Percentiles rank a stretch among this genome's conserved stretches.
phyloP scores from a whole-genome alignment of 2,888 invertebrate species.

The Harpalus rufipes region DNA sequence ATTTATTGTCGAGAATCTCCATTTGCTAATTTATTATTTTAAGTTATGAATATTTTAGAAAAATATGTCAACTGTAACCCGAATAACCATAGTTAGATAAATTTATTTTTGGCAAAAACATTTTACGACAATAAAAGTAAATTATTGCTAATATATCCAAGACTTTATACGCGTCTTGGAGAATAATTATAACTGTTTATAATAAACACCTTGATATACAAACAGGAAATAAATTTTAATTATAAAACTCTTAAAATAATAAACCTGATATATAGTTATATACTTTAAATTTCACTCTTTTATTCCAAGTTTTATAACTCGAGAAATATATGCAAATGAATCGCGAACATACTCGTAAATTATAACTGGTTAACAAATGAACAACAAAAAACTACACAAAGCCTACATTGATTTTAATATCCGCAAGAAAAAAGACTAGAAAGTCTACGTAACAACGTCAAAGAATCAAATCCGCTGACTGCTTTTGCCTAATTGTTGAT shows the following conservation, averaged over 20 bases:
- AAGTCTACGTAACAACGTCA: slow-evolving; percentile 44
- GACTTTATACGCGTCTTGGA: background rate
- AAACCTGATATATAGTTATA: slow-evolving; percentile 54
- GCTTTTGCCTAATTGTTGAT: slow-evolving; percentile 56
- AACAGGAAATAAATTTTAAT: slow-evolving; percentile 53
- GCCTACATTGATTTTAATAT: slow-evolving; percentile 51
- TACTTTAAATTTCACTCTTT: slow-evolving; percentile 57
- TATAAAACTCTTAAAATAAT: slow-evolving; percentile 48
- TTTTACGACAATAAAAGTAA: slow-evolving; percentile 33
- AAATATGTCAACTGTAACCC: slow-evolving; percentile 20
- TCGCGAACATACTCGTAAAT: slow-evolving; percentile 53
- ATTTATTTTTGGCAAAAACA: slow-evolving; percentile 9
- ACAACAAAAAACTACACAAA: slow-evolving; percentile 52
- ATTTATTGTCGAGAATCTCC: background rate
- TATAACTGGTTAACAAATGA: slow-evolving; percentile 43
- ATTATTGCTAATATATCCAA: slow-evolving; percentile 31
- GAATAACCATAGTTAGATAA: slow-evolving; percentile 6
- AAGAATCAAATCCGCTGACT: slow-evolving; percentile 49
- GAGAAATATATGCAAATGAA: slow-evolving; percentile 49
- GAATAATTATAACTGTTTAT: slow-evolving; percentile 38
- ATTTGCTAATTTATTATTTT: background rate
- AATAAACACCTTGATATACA: slow-evolving; percentile 16
- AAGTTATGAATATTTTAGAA: background rate
- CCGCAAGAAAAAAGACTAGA: slow-evolving; percentile 42
- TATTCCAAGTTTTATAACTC: slow-evolving; percentile 36